phyloP scores from a whole-genome alignment of 2,797 vertebrate species.

The Ctenopoma multispine region DNA sequence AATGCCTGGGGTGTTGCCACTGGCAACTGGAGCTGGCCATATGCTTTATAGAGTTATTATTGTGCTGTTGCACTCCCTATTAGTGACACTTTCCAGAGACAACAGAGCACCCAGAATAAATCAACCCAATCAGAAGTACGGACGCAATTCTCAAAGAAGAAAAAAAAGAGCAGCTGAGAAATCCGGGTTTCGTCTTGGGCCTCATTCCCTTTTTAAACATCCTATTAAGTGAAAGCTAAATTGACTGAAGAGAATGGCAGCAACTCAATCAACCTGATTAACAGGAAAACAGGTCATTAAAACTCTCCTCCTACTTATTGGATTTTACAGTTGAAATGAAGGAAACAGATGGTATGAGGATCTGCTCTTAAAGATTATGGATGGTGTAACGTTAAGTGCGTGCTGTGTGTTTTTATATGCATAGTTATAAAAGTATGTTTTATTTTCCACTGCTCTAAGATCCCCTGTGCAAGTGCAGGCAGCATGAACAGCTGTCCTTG shows the following conservation, averaged over 20 bases:
- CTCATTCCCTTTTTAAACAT: constrained; percentile 71
- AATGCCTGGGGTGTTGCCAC: constrained; percentile 77
- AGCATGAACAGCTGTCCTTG: constrained; percentile 38
- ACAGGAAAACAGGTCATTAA: constrained; percentile 70
- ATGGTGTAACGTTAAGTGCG: constrained; percentile 20
- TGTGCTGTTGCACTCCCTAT: constrained; percentile 64
- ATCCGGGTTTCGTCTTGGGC: constrained; percentile 59
- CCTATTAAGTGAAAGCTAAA: constrained; percentile 73
- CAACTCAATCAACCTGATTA: constrained; percentile 76
- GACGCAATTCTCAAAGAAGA: constrained; percentile 27
- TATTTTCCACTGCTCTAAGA: constrained; percentile 17
- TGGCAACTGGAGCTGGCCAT: constrained; percentile 75
- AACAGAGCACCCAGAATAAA: constrained; percentile 48
- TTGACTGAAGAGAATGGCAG: constrained; percentile 67
- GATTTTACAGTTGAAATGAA: constrained; percentile 44
- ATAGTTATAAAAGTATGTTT: constrained; percentile 9
- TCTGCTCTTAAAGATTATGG: constrained; percentile 10
- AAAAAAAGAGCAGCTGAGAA: constrained; percentile 16
- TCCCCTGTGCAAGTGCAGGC: constrained; percentile 11
- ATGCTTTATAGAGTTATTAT: constrained; percentile 74
- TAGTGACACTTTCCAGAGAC: constrained; percentile 66
- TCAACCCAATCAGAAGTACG: constrained; percentile 46
- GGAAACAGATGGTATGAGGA: constrained; percentile 5
- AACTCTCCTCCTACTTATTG: constrained; percentile 53
- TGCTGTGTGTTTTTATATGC: constrained; percentile 17